Conservation (phyloP, 2,888 invertebrate species). For the Trypoxylon attenuatum region DNA sequence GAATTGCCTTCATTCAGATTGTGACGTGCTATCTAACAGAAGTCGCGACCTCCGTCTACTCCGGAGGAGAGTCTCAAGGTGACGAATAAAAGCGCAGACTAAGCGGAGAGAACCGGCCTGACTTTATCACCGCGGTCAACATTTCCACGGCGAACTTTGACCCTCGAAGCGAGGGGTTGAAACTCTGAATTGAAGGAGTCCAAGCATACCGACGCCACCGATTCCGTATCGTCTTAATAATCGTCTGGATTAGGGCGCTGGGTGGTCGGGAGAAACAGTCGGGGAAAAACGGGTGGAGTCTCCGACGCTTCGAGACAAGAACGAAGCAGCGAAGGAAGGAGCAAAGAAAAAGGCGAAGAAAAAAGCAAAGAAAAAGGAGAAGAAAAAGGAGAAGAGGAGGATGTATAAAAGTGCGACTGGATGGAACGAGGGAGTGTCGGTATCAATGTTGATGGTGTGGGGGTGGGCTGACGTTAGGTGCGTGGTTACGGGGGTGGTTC, state of each 20-base stretch:
- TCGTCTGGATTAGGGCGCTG: slow-evolving; percentile 58
- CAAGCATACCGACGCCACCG: slow-evolving; percentile 43
- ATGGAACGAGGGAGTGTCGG: slow-evolving; percentile 24
- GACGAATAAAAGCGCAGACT: too few relatives aligned
- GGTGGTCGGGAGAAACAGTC: slow-evolving; percentile 17
- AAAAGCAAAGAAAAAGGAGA: slow-evolving; percentile 11
- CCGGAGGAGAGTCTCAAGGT: too few relatives aligned
- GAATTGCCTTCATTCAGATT: too few relatives aligned
- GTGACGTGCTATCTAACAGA: too few relatives aligned
- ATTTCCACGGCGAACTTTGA: slow-evolving; percentile 41
- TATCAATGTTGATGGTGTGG: slow-evolving; percentile 16
- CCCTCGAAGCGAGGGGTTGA: slow-evolving; percentile 34
- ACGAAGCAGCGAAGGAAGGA: background rate
- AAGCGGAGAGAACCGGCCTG: too few relatives aligned
- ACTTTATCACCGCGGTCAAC: slow-evolving; percentile 1
- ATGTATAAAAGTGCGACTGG: too few relatives aligned
- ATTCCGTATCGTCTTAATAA: slow-evolving; percentile 65
- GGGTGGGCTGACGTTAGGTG: slow-evolving; percentile 16
- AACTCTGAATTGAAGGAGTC: slow-evolving; percentile 17
- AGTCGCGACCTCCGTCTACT: too few relatives aligned
- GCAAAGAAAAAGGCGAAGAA: background rate
- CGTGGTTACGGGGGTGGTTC: too few relatives aligned
- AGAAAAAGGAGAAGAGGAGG: slow-evolving; percentile 15
- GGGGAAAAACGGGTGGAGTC: background rate
- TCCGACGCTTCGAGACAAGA: background rate